phyloP scores from a whole-genome alignment of 2,113 vertebrate genomes.

The Grus americana region DNA sequence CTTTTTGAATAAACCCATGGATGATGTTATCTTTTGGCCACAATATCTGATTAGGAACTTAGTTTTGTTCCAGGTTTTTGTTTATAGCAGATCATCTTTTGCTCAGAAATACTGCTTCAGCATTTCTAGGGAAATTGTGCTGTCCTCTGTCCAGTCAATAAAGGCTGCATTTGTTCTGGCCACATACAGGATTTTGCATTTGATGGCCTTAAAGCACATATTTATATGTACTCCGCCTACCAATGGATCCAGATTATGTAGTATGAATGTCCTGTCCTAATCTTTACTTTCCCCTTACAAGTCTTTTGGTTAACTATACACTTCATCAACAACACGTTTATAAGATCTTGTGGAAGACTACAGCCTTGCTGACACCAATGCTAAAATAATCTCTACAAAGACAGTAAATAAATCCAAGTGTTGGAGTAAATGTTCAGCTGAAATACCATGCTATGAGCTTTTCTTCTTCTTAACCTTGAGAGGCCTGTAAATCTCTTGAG shows the following conservation, averaged over 20 bases:
- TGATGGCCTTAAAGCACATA: neutral
- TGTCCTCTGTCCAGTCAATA: neutral
- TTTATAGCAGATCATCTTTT: fast-evolving
- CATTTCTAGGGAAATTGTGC: neutral
- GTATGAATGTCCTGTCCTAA: neutral
- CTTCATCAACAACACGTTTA: neutral
- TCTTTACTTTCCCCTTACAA: neutral
- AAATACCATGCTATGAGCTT: neutral
- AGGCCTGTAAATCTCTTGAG: neutral
- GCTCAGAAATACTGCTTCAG: neutral
- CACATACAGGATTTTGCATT: neutral
- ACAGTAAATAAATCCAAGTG: slow-evolving; percentile 12
- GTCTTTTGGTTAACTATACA: neutral
- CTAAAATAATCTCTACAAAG: neutral
- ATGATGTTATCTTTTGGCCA: neutral
- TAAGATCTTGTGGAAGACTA: neutral
- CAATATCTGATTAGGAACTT: neutral
- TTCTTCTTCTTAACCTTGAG: neutral
- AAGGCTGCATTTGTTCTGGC: neutral
- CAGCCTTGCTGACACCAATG: neutral
- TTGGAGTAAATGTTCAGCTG: neutral
- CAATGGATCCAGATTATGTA: neutral
- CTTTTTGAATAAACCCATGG: neutral
- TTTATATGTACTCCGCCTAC: neutral
- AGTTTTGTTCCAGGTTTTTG: neutral